phyloP scores from a whole-genome alignment of 2,113 vertebrate genomes.

The Heterotis niloticus region DNA sequence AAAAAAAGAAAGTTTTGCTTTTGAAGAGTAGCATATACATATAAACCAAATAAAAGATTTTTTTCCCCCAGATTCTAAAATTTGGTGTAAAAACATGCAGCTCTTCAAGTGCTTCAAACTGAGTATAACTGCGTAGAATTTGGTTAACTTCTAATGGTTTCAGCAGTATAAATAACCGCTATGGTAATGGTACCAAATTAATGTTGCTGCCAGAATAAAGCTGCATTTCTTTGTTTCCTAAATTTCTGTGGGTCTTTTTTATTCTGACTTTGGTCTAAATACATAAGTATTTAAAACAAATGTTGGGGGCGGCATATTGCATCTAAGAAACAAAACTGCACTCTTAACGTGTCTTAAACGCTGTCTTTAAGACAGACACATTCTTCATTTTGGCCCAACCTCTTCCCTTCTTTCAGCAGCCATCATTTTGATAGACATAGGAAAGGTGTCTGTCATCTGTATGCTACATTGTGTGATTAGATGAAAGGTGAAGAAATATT shows the following conservation, averaged over 20 bases:
- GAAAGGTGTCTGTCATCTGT: constrained; percentile 48
- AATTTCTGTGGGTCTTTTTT: constrained; percentile 31
- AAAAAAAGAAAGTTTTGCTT: constrained; percentile 30
- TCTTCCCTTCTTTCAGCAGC: constrained; percentile 51
- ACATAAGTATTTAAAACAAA: constrained; percentile 42
- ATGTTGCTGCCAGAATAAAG: constrained; percentile 30
- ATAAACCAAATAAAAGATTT: constrained; percentile 38
- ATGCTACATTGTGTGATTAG: constrained; percentile 62
- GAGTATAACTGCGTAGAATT: constrained; percentile 43
- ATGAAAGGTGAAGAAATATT: constrained; percentile 36
- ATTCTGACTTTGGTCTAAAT: constrained; percentile 62
- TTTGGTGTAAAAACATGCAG: constrained; percentile 34
- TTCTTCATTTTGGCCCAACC: constrained; percentile 40
- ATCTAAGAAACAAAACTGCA: constrained; percentile 23
- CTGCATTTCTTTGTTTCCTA: constrained; percentile 25
- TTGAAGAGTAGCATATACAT: constrained; percentile 36
- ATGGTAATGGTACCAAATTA: constrained; percentile 44
- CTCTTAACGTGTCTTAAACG: constrained; percentile 37
- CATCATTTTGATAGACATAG: constrained; percentile 47
- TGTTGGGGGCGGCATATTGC: constrained; percentile 15
- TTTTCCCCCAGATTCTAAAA: constrained; percentile 7
- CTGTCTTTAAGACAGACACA: constrained; percentile 46
- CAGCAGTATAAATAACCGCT: constrained; percentile 31
- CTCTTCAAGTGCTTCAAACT: constrained; percentile 49
- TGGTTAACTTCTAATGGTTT: constrained; percentile 39